Conservation (phyloP, 1,140 invertebrate species). For the Armadillidium nasatum region DNA sequence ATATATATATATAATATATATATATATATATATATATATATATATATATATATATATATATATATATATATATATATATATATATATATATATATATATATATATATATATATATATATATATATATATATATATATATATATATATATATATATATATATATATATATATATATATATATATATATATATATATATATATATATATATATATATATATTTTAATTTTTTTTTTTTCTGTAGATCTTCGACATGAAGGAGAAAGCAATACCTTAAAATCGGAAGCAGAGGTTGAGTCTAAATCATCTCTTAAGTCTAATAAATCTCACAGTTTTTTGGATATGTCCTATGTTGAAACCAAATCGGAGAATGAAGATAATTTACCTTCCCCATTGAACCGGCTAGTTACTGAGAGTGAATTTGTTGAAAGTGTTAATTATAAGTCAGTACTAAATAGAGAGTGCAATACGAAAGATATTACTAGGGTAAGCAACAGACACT, state of each 20-base stretch:
- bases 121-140: too few relatives aligned
- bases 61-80: too few relatives aligned
- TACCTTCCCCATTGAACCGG: neutral
- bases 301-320: neutral
- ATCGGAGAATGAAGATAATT: neutral
- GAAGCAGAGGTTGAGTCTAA: neutral
- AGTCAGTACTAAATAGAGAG: conserved; percentile 1
- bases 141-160: too few relatives aligned
- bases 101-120: too few relatives aligned
- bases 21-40: too few relatives aligned
- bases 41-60: too few relatives aligned
- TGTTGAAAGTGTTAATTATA: conserved; percentile 6
- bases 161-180: too few relatives aligned
- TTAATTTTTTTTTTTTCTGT: neutral
- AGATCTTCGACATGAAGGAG: neutral
- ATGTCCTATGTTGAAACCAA: neutral
- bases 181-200: too few relatives aligned
- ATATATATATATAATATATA: too few relatives aligned
- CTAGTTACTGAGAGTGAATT: neutral
- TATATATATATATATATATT: too few relatives aligned
- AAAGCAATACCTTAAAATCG: neutral
- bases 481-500: neutral
- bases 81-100: too few relatives aligned
- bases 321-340: neutral
- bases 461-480: neutral